A percentile compares a stretch with the other conserved stretches of the same genome.
These are phyloP conservation scores for Sphecodes monilicornis DNA, from an alignment of 2,888 invertebrate species.

Conservation along the genomic window DNA sequence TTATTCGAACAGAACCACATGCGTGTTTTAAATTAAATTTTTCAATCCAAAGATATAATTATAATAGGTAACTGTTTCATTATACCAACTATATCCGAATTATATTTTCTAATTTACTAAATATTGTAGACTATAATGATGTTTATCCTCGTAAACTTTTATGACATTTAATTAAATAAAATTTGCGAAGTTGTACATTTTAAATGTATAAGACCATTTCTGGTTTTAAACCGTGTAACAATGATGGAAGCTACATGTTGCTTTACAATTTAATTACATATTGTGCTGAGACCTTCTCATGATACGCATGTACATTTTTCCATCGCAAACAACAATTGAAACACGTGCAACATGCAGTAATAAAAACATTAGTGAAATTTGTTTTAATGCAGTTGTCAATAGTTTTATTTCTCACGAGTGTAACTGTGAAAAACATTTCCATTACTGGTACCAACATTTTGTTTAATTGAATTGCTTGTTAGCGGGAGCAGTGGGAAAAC, in stretches of 20 bases:
- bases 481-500: constrained; percentile 3
- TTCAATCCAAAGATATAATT: too few relatives aligned
- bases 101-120: background rate
- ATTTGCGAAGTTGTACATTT: background rate
- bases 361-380: background rate
- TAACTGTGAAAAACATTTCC: background rate
- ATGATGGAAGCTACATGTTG: background rate
- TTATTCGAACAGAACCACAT: too few relatives aligned
- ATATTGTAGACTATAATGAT: background rate
- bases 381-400: background rate
- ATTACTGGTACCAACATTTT: background rate
- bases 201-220: background rate
- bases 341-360: background rate
- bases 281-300: background rate
- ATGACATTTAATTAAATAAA: background rate
- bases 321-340: background rate
- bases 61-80: background rate
- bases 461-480: constrained; percentile 12
- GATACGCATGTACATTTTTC: background rate
- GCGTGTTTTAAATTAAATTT: too few relatives aligned
- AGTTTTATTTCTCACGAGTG: background rate
- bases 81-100: background rate
- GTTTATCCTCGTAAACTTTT: background rate
- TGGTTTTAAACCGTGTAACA: background rate
- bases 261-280: background rate